Evolutionary conservation across 2,113 vertebrate genomes (phyloP).

Genomic region (Phoxinus phoxinus): DNA sequence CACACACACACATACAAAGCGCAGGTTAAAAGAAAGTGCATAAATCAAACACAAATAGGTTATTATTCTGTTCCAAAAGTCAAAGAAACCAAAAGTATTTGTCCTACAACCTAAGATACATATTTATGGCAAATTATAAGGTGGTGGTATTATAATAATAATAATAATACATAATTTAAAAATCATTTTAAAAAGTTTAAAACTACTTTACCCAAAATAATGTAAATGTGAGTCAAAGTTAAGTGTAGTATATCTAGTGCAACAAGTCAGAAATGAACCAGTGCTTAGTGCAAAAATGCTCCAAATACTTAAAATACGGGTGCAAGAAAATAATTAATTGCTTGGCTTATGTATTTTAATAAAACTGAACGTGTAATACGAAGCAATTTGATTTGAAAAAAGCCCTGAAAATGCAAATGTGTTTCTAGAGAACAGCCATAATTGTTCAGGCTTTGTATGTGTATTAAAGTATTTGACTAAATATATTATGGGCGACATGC

Average conservation of each 20-base stretch:
- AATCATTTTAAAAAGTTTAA: background rate
- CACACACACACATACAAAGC: constrained; percentile 47
- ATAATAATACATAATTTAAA: background rate
- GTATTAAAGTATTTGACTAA: background rate
- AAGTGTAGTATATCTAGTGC: background rate
- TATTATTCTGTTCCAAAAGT: background rate
- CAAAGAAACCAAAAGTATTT: background rate
- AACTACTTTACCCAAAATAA: background rate
- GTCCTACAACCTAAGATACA: background rate
- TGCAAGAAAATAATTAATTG: too few relatives aligned
- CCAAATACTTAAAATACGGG: background rate
- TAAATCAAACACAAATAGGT: background rate
- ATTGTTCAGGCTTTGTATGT: too few relatives aligned
- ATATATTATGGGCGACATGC: too few relatives aligned
- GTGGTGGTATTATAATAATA: too few relatives aligned
- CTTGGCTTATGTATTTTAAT: too few relatives aligned
- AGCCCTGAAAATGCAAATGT: background rate
- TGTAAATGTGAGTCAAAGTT: background rate
- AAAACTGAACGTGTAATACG: background rate
- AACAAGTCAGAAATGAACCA: background rate
- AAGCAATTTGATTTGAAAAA: background rate
- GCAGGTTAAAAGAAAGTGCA: constrained; percentile 18
- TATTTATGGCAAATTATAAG: background rate
- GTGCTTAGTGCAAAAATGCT: background rate
- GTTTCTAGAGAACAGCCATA: too few relatives aligned